phyloP scores from a whole-genome alignment of 2,113 vertebrate species.

The Pluvianellus socialis region DNA sequence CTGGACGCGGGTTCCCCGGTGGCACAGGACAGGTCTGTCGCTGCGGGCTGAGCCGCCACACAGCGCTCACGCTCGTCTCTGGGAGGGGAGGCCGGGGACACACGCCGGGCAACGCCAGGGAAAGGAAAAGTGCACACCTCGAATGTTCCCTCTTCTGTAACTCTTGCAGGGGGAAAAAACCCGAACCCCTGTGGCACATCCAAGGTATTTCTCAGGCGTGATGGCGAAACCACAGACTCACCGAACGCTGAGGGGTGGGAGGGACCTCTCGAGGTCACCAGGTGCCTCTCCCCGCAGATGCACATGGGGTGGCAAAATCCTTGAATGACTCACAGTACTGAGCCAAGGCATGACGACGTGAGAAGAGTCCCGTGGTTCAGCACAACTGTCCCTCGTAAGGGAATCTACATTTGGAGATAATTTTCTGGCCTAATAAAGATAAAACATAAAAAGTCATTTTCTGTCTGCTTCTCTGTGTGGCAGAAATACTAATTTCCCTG shows the following conservation, averaged over 20 bases:
- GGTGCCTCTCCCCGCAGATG: neutral
- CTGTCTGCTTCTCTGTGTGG: neutral
- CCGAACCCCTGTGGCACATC: rapidly evolving
- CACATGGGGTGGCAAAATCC: rapidly evolving
- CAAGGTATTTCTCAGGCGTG: neutral
- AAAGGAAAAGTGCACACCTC: rapidly evolving
- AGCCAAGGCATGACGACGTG: neutral
- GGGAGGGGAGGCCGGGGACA: neutral
- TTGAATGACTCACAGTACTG: neutral
- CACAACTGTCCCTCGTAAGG: too few relatives aligned
- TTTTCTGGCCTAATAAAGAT: neutral
- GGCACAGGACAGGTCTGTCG: too few relatives aligned
- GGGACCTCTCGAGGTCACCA: too few relatives aligned
- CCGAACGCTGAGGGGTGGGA: too few relatives aligned
- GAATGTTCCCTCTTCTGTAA: neutral
- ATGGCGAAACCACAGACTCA: neutral
- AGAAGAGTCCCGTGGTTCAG: neutral
- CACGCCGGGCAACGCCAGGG: rapidly evolving
- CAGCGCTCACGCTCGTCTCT: rapidly evolving
- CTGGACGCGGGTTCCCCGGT: neutral
- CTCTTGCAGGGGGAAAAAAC: neutral
- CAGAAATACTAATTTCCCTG: neutral
- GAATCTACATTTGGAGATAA: neutral
- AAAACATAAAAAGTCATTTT: neutral
- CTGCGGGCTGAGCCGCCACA: rapidly evolving